Base-by-base conservation (phyloP, 2,888 invertebrate genomes). In the Mongoloraphidia duomilia region DNA sequence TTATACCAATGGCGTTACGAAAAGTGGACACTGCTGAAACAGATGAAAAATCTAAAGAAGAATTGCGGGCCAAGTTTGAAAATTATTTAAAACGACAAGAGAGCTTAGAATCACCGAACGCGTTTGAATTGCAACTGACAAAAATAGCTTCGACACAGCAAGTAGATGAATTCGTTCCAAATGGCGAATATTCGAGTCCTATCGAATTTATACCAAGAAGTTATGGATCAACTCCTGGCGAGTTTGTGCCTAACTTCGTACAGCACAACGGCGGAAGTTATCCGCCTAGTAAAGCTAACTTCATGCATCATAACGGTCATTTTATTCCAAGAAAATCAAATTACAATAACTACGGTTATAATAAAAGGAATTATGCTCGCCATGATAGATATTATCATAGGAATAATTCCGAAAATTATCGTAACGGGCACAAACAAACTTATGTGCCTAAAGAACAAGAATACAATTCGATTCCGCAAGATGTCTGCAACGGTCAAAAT, bases 1-100 rank as follows among this genome's bases (percentile, higher is more conserved):
- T 69, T 54, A 55, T 68, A n/a, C 69, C 68, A 5, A 59, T 66
- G 49, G 58, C 60, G n/a, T 63, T 63, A 47, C 59, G 62, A 39
- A 52, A 52, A 4, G 52, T 55, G 14, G 56, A 57, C 44, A 54
- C 54, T n/a, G 34, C n/a, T 13, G 42, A 41, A 17, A 14, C 39
- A n/a, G 40, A 39, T 17, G 14, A 39, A n/a, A 12, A 12, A 38
- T 34, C 34, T 9, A 33, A 38, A 14, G 39, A 33, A 9, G 48
- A 48, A 37, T 12, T 48, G 33, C 48, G 48, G 9, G 43, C 36
- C 13, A 48, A 48, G 33, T 48, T 48, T 43, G 48, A 48, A 37
- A 48, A 48, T 17, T 48, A 42, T 42, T 37, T 48, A 11, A 48
- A 48, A 12, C 39, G 48, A 2, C 42, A 48, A 34, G 36, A 39